These are phyloP conservation scores for Marmota monax DNA, from an alignment of 2,113 vertebrate species.

Conservation along the genomic window DNA sequence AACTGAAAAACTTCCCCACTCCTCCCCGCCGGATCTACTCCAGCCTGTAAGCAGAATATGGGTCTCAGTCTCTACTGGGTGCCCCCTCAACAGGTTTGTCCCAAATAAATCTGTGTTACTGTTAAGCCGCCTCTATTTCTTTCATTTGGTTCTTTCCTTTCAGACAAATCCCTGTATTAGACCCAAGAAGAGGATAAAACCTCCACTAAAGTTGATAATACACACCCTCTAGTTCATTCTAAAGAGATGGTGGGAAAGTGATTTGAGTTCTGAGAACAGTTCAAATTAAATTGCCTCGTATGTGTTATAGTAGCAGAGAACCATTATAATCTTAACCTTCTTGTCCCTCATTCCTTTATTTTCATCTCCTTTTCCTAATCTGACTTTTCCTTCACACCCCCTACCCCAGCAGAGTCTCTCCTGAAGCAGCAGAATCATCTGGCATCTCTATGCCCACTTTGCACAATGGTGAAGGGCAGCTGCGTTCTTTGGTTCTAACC, in stretches of 20 bases:
- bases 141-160: too few species aligned
- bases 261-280: conserved; percentile 32
- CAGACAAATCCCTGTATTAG: neutral
- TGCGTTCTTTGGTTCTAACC: neutral
- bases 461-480: neutral
- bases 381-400: neutral
- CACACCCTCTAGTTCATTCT: neutral
- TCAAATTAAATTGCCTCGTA: neutral
- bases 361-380: neutral
- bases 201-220: neutral
- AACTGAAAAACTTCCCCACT: too few species aligned
- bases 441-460: neutral
- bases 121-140: too few species aligned
- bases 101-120: too few species aligned
- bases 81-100: too few species aligned
- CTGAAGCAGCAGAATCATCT: neutral
- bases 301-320: neutral
- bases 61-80: too few species aligned
- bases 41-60: too few species aligned
- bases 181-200: neutral
- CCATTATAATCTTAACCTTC: neutral
- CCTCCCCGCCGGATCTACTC: too few species aligned
- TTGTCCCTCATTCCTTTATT: neutral
- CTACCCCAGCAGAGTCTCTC: neutral
- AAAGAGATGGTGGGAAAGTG: neutral